Percentiles rank a stretch among this genome's conserved stretches.
These are phyloP conservation scores for Leptoteleia sp. DNA, from an alignment of 1,140 invertebrate genomes.

Conservation along the genomic window DNA sequence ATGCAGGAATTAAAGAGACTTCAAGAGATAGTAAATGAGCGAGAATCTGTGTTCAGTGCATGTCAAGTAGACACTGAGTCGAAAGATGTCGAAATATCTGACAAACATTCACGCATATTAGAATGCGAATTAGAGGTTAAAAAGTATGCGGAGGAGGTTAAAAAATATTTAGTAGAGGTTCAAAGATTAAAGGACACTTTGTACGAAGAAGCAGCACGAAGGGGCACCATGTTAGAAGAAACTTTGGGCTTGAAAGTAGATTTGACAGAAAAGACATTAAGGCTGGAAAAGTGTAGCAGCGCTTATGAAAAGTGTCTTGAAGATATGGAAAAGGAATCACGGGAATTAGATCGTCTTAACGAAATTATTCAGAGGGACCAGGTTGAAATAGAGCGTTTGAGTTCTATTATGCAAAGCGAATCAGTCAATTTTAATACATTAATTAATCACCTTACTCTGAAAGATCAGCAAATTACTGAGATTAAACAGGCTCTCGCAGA, in stretches of 20 bases:
- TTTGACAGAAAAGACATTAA: slow-evolving; percentile 34
- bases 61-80: slow-evolving; percentile 42
- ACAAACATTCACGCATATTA: slow-evolving; percentile 22
- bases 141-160: slow-evolving; percentile 61
- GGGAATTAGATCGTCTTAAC: slow-evolving; percentile 39
- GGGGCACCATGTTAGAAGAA: slow-evolving; percentile 39
- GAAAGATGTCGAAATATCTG: slow-evolving; percentile 47
- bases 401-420: slow-evolving; percentile 48
- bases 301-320: slow-evolving; percentile 67
- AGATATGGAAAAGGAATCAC: slow-evolving; percentile 64
- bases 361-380: slow-evolving; percentile 51
- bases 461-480: slow-evolving; percentile 48
- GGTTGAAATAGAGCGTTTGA: slow-evolving; percentile 66
- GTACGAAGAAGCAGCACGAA: slow-evolving; percentile 38
- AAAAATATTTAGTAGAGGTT: slow-evolving; percentile 57
- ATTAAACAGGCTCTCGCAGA: slow-evolving; percentile 36
- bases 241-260: slow-evolving; percentile 46
- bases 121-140: slow-evolving; percentile 58
- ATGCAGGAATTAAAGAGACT: slow-evolving; percentile 41
- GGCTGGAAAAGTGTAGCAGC: slow-evolving; percentile 55
- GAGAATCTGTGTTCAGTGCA: slow-evolving; percentile 51
- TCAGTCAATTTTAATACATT: slow-evolving; percentile 37
- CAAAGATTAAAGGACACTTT: slow-evolving; percentile 62
- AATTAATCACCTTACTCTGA: slow-evolving; percentile 30
- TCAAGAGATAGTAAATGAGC: slow-evolving; percentile 59